phyloP scores from a whole-genome alignment of 2,113 vertebrate genomes.

The Ovis aries region ARS-UI_Ramb_v3.0 NC_056059.1:74573501-74574000 shows the following conservation, averaged over 20 bases:
- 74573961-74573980: too few species aligned
- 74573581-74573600: neutral
- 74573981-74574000: too few species aligned
- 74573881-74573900: too few species aligned
- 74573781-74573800: neutral
- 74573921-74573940: too few species aligned
- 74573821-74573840: rapidly evolving
- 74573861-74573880: too few species aligned
- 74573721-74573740: neutral
- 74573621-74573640: neutral
- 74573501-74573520: neutral
- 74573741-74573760: neutral
- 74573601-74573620: neutral
- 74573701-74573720: neutral
- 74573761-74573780: neutral
- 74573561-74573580: neutral
- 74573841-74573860: too few species aligned
- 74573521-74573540: neutral
- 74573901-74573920: too few species aligned
- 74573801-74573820: neutral
- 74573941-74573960: too few species aligned
- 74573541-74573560: neutral
- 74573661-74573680: neutral
- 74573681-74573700: neutral
- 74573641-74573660: neutral